These are phyloP conservation scores for Morus bassanus DNA, from an alignment of 2,797 vertebrate genomes.

Conservation along the genomic window DNA sequence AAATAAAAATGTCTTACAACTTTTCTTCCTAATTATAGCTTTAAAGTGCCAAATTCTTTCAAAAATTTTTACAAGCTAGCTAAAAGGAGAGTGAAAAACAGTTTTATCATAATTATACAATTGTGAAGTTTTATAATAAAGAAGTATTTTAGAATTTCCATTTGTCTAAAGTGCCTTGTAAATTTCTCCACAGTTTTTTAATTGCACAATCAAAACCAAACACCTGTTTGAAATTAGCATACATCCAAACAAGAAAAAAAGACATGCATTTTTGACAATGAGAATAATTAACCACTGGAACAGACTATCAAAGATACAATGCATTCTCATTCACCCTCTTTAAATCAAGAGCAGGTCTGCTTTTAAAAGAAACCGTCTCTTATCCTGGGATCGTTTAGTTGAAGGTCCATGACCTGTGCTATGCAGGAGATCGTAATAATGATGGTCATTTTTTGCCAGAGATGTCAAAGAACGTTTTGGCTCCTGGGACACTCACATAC, in stretches of 20 bases:
- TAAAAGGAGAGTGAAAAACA: background rate
- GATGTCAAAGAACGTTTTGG: constrained; percentile 4
- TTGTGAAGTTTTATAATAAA: background rate
- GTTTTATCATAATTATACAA: background rate
- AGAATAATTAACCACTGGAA: constrained; percentile 14
- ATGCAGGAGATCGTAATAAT: background rate
- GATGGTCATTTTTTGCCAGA: background rate
- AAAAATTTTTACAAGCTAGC: background rate
- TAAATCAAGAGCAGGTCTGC: background rate
- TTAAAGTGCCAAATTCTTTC: background rate
- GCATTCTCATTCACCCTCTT: background rate
- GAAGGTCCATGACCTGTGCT: background rate
- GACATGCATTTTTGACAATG: background rate
- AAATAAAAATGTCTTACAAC: background rate
- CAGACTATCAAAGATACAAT: background rate
- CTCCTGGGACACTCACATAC: background rate
- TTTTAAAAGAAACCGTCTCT: background rate
- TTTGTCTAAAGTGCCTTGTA: background rate
- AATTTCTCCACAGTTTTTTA: background rate
- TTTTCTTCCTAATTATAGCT: background rate
- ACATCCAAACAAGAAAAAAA: constrained; percentile 7
- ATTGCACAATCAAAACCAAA: constrained; percentile 11
- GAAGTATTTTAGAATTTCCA: background rate
- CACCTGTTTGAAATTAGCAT: constrained; percentile 43
- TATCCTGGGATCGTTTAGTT: background rate